phyloP scores from a whole-genome alignment of 2,797 vertebrate species.

The Malacoraja senta region DNA sequence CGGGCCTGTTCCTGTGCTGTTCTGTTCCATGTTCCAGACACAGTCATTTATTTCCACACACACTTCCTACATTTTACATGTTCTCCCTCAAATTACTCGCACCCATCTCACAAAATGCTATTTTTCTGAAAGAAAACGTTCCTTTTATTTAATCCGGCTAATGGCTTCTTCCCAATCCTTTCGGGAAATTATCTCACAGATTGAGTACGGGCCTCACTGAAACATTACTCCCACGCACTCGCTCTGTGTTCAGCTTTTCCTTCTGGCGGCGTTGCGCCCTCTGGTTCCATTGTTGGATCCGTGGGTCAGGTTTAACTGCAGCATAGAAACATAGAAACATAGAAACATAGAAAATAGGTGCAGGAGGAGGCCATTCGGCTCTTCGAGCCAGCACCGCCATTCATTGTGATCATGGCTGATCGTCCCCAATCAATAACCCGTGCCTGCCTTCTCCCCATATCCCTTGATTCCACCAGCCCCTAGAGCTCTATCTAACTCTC shows the following conservation, averaged over 20 bases:
- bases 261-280: background rate
- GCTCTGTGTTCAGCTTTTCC: background rate
- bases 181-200: background rate
- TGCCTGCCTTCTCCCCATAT: too few relatives aligned
- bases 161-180: background rate
- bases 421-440: too few relatives aligned
- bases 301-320: background rate
- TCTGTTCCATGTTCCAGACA: too few relatives aligned
- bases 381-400: too few relatives aligned
- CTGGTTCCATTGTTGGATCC: background rate
- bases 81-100: background rate
- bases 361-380: too few relatives aligned
- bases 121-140: background rate
- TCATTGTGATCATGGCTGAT: too few relatives aligned
- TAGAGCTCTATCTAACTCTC: too few relatives aligned
- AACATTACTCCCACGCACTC: background rate
- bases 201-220: background rate
- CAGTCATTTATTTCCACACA: background rate
- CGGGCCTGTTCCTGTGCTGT: too few relatives aligned
- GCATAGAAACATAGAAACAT: too few relatives aligned
- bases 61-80: background rate
- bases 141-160: background rate
- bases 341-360: too few relatives aligned
- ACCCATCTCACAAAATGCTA: background rate
- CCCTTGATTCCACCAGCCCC: too few relatives aligned